Conservation (phyloP, 2,113 vertebrate species). For the Tetrax tetrax region DNA sequence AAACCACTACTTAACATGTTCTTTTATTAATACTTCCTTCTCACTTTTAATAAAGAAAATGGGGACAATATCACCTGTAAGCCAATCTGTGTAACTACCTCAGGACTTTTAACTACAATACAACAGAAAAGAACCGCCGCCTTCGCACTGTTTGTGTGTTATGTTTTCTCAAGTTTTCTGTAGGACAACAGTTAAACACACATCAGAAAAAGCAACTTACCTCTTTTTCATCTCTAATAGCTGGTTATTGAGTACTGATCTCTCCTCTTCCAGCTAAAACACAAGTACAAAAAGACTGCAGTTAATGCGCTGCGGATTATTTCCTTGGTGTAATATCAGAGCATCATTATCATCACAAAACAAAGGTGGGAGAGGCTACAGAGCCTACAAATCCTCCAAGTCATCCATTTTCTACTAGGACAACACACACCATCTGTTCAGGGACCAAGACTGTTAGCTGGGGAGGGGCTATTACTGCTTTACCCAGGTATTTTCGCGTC, state of each 20-base stretch:
- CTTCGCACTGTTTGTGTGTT: not conserved
- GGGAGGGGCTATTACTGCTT: not conserved
- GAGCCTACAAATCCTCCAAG: not conserved
- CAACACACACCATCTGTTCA: not conserved
- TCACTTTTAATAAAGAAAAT: not conserved
- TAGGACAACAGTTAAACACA: not conserved
- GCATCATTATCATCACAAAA: not conserved
- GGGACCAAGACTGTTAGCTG: not conserved
- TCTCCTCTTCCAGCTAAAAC: constrained; percentile 87
- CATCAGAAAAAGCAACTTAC: constrained; percentile 71
- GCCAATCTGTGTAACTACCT: not conserved
- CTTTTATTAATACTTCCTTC: not conserved
- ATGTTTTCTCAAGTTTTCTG: not conserved
- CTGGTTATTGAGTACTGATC: constrained; percentile 90
- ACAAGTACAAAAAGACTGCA: not conserved
- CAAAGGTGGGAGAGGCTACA: not conserved
- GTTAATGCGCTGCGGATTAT: not conserved
- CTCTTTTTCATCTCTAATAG: constrained; percentile 92
- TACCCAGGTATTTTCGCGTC: rapidly evolving
- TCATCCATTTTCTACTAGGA: not conserved
- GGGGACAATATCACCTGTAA: not conserved
- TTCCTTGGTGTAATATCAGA: not conserved
- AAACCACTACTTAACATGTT: not conserved
- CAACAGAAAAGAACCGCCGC: not conserved
- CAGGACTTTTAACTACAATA: not conserved